phyloP scores from a whole-genome alignment of 1,140 invertebrate species.

The Bemisia tabaci region DNA sequence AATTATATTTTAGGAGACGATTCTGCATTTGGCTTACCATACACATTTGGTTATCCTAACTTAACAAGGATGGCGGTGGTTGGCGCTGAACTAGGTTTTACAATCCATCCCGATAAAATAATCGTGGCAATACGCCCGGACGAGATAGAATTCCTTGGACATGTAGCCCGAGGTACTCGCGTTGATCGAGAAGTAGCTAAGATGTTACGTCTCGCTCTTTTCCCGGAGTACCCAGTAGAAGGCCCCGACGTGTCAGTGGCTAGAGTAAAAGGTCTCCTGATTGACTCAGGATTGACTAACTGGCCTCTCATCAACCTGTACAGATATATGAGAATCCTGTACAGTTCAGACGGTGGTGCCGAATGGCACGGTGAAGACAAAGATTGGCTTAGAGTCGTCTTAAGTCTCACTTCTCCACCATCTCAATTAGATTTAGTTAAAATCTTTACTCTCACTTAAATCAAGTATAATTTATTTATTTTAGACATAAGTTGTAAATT shows the following conservation, averaged over 20 bases:
- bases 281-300: not conserved
- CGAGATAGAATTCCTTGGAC: not conserved
- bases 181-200: not conserved
- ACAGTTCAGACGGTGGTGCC: too few relatives aligned
- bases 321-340: not conserved
- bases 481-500: too few relatives aligned
- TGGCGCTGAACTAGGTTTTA: not conserved
- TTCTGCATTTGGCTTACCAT: not conserved
- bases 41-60: not conserved
- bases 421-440: too few relatives aligned
- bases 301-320: not conserved
- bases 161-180: not conserved
- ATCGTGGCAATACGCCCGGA: not conserved
- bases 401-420: too few relatives aligned
- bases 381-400: too few relatives aligned
- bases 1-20: not conserved
- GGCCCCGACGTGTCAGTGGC: not conserved
- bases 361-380: too few relatives aligned
- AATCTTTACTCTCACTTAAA: too few relatives aligned
- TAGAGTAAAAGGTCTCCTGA: not conserved
- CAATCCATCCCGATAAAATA: not conserved
- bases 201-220: not conserved
- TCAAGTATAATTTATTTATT: too few relatives aligned
- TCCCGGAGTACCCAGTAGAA: not conserved
- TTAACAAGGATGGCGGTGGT: not conserved